A percentile compares a stretch with the other conserved stretches of the same genome.
Conservation (phyloP, 2,888 invertebrate species). For the Campoplex nolae region DNA sequence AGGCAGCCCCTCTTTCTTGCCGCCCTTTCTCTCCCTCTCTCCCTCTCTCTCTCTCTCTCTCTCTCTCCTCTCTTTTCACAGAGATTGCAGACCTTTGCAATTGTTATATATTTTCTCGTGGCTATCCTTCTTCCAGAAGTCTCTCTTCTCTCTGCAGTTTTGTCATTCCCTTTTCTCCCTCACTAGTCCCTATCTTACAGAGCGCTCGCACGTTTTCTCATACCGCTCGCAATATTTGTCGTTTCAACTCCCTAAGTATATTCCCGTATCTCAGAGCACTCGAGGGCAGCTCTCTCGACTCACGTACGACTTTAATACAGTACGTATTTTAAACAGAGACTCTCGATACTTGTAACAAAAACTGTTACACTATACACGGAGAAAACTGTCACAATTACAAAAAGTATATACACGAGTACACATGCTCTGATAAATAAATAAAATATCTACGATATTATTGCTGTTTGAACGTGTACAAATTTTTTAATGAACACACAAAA, state of each 20-base stretch:
- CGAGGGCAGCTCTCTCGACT: slow-evolving; percentile 48
- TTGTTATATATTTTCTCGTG: slow-evolving; percentile 19
- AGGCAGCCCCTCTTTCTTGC: not conserved
- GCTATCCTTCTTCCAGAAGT: slow-evolving; percentile 1
- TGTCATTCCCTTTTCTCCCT: not conserved
- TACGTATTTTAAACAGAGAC: slow-evolving; percentile 18
- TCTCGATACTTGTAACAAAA: not conserved
- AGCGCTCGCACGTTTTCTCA: slow-evolving; percentile 33
- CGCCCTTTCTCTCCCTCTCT: not conserved
- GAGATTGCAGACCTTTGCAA: slow-evolving; percentile 6
- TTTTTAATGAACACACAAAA: no score
- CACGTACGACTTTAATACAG: slow-evolving; percentile 56
- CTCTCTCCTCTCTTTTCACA: not conserved
- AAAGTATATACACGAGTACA: not conserved
- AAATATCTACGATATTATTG: no score
- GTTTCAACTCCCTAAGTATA: slow-evolving; percentile 29
- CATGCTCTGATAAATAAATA: no score
- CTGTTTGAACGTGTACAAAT: no score
- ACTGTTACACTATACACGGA: not conserved
- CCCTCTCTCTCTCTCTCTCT: not conserved
- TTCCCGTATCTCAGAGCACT: slow-evolving; percentile 44
- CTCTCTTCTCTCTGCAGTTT: not conserved
- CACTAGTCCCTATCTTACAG: not conserved
- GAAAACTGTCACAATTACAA: not conserved
- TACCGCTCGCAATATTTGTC: slow-evolving; percentile 41